Conservation (phyloP, 2,797 vertebrate genomes). For the Meda fulgida region DNA sequence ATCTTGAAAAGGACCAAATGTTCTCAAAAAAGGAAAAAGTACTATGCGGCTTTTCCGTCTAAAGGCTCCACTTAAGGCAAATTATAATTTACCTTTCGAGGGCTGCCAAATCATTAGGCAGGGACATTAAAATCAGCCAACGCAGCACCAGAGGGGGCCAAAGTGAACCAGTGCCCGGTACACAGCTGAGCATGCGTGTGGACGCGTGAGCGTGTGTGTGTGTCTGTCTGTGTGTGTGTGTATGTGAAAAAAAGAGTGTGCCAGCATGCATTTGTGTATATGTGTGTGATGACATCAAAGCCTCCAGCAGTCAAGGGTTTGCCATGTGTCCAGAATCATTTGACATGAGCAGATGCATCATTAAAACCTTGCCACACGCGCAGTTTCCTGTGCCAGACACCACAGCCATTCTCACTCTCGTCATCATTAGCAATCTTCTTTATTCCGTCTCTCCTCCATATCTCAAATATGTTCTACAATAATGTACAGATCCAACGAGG, state of each 20-base stretch:
- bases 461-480: conserved; percentile 67
- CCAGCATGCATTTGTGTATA: conserved; percentile 49
- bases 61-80: conserved; percentile 86
- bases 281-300: conserved; percentile 75
- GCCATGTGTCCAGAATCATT: conserved; percentile 82
- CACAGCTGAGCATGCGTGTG: conserved; percentile 66
- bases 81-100: conserved; percentile 85
- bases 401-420: conserved; percentile 65
- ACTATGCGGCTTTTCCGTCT: conserved; percentile 79
- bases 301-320: conserved; percentile 77
- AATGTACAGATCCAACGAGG: conserved; percentile 58
- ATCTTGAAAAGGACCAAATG: conserved; percentile 62
- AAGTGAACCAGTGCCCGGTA: conserved; percentile 77
- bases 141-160: conserved; percentile 79
- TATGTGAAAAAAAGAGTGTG: conserved; percentile 53
- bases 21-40: conserved; percentile 68
- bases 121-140: conserved; percentile 84
- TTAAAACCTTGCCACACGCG: conserved; percentile 79
- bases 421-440: conserved; percentile 60
- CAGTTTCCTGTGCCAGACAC: conserved; percentile 69
- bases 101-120: conserved; percentile 86
- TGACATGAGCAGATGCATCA: conserved; percentile 84
- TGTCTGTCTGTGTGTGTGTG: conserved; percentile 38
- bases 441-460: conserved; percentile 52
- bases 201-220: conserved; percentile 54